Evolutionary conservation across 2,797 vertebrate species (phyloP).

Genomic region (Amblyraja radiata): DNA sequence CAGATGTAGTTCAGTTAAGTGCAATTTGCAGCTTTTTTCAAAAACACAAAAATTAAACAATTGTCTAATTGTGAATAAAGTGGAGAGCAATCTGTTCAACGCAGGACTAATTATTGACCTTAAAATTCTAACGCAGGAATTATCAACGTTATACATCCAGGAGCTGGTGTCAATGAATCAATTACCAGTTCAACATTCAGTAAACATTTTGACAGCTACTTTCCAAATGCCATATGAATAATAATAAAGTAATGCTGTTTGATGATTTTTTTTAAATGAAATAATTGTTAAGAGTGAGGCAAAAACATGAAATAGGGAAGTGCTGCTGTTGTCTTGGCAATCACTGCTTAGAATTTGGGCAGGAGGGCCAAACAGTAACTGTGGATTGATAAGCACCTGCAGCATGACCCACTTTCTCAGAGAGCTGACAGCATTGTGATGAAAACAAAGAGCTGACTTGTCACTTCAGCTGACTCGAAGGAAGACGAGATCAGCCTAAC

Average conservation of each 20-base stretch:
- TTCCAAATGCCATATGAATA: no score
- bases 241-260: background rate
- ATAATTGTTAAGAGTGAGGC: background rate
- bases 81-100: no score
- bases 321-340: background rate
- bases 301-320: background rate
- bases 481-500: background rate
- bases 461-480: background rate
- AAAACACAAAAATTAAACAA: no score
- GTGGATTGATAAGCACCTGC: constrained; percentile 22
- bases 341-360: background rate
- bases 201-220: no score
- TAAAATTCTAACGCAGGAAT: no score
- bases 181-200: no score
- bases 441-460: constrained; percentile 1
- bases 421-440: background rate
- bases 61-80: no score
- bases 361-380: background rate
- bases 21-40: no score
- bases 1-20: no score
- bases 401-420: constrained; percentile 21
- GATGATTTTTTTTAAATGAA: background rate
- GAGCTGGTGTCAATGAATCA: no score
- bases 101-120: no score
- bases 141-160: no score